phyloP scores from a whole-genome alignment of 2,797 vertebrate genomes.

The Otus scops region DNA sequence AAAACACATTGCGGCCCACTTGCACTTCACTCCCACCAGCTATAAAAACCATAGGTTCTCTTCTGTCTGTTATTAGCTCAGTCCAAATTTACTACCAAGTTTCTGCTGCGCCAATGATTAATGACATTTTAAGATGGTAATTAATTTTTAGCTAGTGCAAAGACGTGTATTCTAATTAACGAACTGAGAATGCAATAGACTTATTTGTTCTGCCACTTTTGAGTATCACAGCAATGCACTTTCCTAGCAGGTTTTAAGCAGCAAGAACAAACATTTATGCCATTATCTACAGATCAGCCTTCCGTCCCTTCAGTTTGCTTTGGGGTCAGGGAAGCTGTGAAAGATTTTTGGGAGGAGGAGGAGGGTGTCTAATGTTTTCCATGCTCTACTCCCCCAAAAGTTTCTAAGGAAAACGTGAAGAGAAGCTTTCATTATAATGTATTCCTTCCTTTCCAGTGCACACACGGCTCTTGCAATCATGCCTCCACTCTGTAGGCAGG shows the following conservation, averaged over 20 bases:
- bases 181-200: conserved; percentile 26
- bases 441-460: neutral
- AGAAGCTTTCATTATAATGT: neutral
- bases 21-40: conserved; percentile 33
- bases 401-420: neutral
- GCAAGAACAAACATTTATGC: neutral
- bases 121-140: conserved; percentile 72
- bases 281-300: neutral
- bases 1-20: conserved; percentile 43
- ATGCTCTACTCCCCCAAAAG: neutral
- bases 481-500: neutral
- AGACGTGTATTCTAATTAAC: conserved; percentile 70
- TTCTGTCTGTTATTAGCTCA: conserved; percentile 53
- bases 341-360: neutral
- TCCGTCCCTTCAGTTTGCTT: neutral
- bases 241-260: conserved; percentile 27
- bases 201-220: conserved; percentile 44
- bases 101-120: conserved; percentile 60
- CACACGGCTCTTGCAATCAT: neutral
- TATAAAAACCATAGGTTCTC: conserved; percentile 1
- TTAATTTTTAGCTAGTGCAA: conserved; percentile 70
- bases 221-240: neutral
- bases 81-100: conserved; percentile 57
- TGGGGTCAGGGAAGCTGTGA: neutral
- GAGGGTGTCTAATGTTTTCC: neutral